Base-by-base conservation (phyloP, 1,140 invertebrate species). In the Acromyrmex heyeri region DNA sequence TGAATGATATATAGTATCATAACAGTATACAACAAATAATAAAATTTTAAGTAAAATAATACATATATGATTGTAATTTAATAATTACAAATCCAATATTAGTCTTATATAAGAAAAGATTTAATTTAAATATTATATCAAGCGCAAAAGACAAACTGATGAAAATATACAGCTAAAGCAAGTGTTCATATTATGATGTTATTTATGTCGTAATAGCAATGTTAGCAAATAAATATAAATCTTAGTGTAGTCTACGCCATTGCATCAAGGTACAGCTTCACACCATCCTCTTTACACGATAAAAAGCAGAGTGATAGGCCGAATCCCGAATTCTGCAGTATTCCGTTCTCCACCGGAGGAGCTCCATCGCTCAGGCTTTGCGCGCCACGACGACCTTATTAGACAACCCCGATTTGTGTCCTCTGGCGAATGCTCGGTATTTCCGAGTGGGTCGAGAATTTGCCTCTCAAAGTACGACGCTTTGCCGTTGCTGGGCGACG, bases 381-480 rank as follows among this genome's bases (percentile, higher is more conserved):
- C 92, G 81, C 92, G 90, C 83, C 86, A 24, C 81, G 55, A 92
- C 92, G 90, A 93, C 92, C 93, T 94, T 94, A 93, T 93, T 94
- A 93, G 92, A 91, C 91, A 91, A 92, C 90, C 90, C 87, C 93
- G 93, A 93, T 93, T 93, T 94, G 93, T 94, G 91, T 91, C 92
- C 90, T 93, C 91, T 70, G 90, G 91, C 87, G 70, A 92, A 88
- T 90, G 88, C 78, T 87, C 85, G 86, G 92, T 92, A 93, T 94
- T 93, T 89, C 89, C 90, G 89, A 93, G 89, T 89, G 86, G 87
- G 27, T 72, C 70, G 64, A 69, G 79, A 91, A 91, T 90, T 91
- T 83, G 62, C 44, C 76, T 83, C 75, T 38, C 21, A 75, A 34
- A 64, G 34, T 83, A 73, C 67, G 27, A 12, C 73, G 27, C 48